Conservation (phyloP, 2,888 invertebrate species). For the Spodoptera exigua region DNA sequence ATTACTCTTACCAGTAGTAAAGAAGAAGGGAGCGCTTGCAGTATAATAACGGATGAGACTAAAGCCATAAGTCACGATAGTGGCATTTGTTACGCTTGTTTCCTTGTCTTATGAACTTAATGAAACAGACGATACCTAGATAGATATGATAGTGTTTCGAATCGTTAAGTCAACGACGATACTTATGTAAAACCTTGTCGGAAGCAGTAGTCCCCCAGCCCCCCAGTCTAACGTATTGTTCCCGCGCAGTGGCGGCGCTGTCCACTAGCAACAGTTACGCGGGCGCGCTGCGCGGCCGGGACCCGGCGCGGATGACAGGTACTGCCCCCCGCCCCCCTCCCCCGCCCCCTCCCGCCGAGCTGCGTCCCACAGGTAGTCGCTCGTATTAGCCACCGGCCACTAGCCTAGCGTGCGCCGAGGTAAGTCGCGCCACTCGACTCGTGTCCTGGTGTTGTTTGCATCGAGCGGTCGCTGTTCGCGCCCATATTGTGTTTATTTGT, state of each 20-base stretch:
- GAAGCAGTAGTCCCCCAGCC: too few species aligned
- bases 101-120: too few species aligned
- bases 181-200: constrained; percentile 30
- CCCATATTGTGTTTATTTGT: too few species aligned
- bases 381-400: neutral
- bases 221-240: constrained; percentile 60
- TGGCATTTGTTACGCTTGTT: too few species aligned
- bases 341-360: constrained; percentile 10
- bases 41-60: too few species aligned
- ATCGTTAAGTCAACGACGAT: constrained; percentile 14
- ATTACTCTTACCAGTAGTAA: too few species aligned
- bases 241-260: constrained; percentile 63
- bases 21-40: too few species aligned
- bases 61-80: too few species aligned
- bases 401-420: constrained; percentile 11
- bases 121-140: too few species aligned
- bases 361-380: neutral
- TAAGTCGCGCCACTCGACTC: constrained; percentile 17
- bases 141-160: neutral
- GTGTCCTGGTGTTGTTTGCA: constrained; percentile 3
- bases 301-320: constrained; percentile 96
- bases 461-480: too few species aligned
- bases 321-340: constrained; percentile 77
- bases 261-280: constrained; percentile 92
- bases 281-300: constrained; percentile 96